phyloP scores from a whole-genome alignment of 2,888 invertebrate genomes.

The Watsonalla cultraria region DNA sequence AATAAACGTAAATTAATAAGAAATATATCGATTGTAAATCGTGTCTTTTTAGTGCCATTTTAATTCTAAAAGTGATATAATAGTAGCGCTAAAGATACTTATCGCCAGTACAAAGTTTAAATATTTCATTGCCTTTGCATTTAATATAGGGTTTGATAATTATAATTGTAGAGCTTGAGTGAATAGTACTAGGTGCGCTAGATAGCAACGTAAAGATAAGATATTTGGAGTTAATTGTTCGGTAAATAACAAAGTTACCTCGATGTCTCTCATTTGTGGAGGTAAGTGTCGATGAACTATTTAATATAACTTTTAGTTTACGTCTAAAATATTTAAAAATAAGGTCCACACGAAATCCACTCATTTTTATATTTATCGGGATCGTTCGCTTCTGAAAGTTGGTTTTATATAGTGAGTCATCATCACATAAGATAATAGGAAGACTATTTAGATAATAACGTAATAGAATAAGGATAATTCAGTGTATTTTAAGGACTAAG shows the following conservation, averaged over 20 bases:
- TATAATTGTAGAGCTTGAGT: constrained; percentile 52
- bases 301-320: not conserved
- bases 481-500: too few species aligned
- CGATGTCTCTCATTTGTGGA: constrained; percentile 72
- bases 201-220: constrained; percentile 33
- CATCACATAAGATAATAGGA: too few species aligned
- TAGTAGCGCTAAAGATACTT: constrained; percentile 58
- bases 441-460: too few species aligned
- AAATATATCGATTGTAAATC: constrained; percentile 48
- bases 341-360: constrained; percentile 6
- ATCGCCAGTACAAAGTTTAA: constrained; percentile 73
- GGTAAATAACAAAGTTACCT: constrained; percentile 23
- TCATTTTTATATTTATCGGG: not conserved
- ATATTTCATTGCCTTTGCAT: constrained; percentile 71
- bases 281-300: constrained; percentile 46
- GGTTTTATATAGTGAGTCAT: too few species aligned
- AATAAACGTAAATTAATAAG: constrained; percentile 24
- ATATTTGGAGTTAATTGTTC: constrained; percentile 35
- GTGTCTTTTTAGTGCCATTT: constrained; percentile 78
- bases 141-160: constrained; percentile 34
- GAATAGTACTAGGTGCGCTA: constrained; percentile 55
- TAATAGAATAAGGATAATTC: too few species aligned
- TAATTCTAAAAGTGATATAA: constrained; percentile 52
- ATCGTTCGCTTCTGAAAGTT: constrained; percentile 1
- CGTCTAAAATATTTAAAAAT: too few species aligned